These are phyloP conservation scores for Melanostoma scalare DNA, from an alignment of 2,888 invertebrate genomes.

Conservation along the genomic window DNA sequence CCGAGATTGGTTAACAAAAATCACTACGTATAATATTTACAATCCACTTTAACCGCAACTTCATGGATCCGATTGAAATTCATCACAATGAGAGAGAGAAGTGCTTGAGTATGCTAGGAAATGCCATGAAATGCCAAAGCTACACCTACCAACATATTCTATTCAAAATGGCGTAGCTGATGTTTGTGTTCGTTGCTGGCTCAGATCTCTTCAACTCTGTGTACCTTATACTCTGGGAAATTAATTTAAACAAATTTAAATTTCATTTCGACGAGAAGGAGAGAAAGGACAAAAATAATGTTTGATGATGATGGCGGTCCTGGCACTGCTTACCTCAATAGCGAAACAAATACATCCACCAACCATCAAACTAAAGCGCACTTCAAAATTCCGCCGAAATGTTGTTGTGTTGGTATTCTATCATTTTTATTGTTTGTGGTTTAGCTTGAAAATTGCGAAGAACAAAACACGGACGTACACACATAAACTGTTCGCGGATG, in stretches of 20 bases:
- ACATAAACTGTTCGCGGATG: too few relatives aligned
- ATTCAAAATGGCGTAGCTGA: conserved; percentile 25
- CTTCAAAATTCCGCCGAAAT: conserved; percentile 29
- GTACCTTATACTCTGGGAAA: conserved; percentile 52
- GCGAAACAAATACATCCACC: conserved; percentile 50
- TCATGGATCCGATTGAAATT: conserved; percentile 66
- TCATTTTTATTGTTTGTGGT: conserved; percentile 60
- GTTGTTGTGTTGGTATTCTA: conserved; percentile 37
- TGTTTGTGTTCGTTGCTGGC: conserved; percentile 44
- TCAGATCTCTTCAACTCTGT: conserved; percentile 4
- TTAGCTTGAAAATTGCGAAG: too few relatives aligned
- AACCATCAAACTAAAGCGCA: conserved; percentile 20
- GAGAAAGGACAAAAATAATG: conserved; percentile 44
- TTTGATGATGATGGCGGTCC: conserved; percentile 16
- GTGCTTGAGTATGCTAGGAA: neutral
- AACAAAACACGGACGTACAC: too few relatives aligned
- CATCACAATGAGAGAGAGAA: conserved; percentile 47
- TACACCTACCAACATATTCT: neutral
- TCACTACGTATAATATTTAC: conserved; percentile 63
- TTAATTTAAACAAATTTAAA: conserved; percentile 69
- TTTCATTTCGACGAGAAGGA: conserved; percentile 36
- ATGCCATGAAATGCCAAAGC: neutral
- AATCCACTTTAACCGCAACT: conserved; percentile 66
- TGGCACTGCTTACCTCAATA: conserved; percentile 56
- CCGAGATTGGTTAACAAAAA: conserved; percentile 67